Evolutionary conservation across 2,797 vertebrate species (phyloP).

Genomic region (Eulemur mongoz): DNA sequence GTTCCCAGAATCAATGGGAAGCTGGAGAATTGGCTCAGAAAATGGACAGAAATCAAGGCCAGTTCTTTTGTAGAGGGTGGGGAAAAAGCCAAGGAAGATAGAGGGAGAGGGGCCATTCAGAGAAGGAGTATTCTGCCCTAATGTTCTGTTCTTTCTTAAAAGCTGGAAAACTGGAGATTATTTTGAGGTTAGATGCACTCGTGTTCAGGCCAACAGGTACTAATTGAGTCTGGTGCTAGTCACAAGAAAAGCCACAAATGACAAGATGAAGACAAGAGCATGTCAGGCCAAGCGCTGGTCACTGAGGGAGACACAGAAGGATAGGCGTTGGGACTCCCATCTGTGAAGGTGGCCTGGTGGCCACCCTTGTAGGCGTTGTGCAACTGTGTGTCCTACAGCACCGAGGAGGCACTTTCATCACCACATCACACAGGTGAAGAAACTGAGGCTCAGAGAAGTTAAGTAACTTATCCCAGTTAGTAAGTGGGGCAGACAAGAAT

Average conservation of each 20-base stretch:
- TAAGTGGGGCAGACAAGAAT: not conserved
- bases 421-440: not conserved
- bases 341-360: not conserved
- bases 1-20: not conserved
- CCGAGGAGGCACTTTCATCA: not conserved
- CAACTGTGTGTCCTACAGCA: too few relatives aligned
- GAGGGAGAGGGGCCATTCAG: not conserved
- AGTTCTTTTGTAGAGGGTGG: not conserved
- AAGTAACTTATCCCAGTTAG: not conserved
- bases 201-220: not conserved
- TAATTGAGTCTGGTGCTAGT: not conserved
- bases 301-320: not conserved
- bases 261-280: not conserved
- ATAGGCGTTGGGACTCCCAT: not conserved
- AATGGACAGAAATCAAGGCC: not conserved
- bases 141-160: not conserved
- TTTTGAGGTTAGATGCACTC: not conserved
- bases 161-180: not conserved
- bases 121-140: too few relatives aligned
- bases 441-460: not conserved
- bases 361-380: not conserved
- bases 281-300: not conserved
- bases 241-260: not conserved
- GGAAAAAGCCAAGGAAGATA: not conserved
- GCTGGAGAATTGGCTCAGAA: not conserved